Evolutionary conservation across 2,113 vertebrate species (phyloP), one percentile per base, ranked within the genome.

Genomic region (Thinocorus orbignyianus): DNA sequence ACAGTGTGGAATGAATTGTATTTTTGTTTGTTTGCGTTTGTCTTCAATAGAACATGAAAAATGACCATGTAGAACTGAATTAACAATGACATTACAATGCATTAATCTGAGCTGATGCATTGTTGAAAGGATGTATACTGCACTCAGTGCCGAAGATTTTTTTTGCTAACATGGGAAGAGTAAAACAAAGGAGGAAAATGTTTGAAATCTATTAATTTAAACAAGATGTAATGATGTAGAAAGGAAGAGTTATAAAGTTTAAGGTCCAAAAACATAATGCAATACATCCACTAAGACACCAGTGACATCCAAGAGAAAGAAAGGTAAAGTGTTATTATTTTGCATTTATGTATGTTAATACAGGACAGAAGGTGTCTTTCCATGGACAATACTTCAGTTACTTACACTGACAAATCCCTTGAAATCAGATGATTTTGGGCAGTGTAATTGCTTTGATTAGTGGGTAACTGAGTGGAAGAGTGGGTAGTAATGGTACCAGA

Each of bases 1-100:
- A 99, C 98, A 99, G 99, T 98, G 98, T 99, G 99, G 98, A 98
- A 99, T 99, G 99, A 99, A 99, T 99, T 99, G 99, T 98, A 98
- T 98, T 69, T 72, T 88, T 98, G 97, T 91, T 91, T 81, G 90
- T 88, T 94, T 90, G 96, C 91, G 88, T 95, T 97, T 95, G 97
- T 98, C 97, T 98, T 98, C 96, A 99, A 98, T 97, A 98, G 98
- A 99, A 98, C 83, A 98, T 98, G 98, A 99, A 96, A 98, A 98
- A 99, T 99, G 99, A 98, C 97, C 98, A 97, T 79, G 98, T 97
- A 92, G 97, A 97, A 97, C 92, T 74, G 96, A 98, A 96, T 97
- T 97, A 92, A 92, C 93, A 94, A 95, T 94, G 94, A 71, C 72
- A 95, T 94, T 96, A 95, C 98, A 98, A 98, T 98, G 98, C 98